Evolutionary conservation across 2,888 invertebrate species (phyloP).

Genomic region (Malthinus flaveolus): DNA sequence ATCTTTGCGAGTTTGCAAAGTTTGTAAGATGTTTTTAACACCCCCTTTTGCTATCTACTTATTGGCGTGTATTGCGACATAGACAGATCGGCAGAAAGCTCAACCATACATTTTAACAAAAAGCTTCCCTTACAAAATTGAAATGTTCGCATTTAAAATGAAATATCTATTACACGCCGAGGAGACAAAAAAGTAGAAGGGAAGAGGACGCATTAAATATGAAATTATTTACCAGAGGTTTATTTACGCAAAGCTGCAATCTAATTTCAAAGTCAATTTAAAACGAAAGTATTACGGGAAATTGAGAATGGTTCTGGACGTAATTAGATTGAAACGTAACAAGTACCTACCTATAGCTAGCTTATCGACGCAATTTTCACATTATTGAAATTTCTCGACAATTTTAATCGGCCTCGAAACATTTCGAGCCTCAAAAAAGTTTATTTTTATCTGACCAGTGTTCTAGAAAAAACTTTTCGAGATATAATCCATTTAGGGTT

Average conservation of each 20-base stretch:
- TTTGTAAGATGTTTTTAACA: constrained; percentile 26
- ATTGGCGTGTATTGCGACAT: constrained; percentile 23
- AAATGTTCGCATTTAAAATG: constrained; percentile 18
- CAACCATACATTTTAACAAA: constrained; percentile 15
- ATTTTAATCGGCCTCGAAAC: background rate
- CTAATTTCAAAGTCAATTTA: constrained; percentile 22
- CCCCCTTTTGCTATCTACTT: constrained; percentile 24
- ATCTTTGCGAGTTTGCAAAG: constrained; percentile 21
- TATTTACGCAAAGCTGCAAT: constrained; percentile 9
- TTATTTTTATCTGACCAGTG: constrained; percentile 9
- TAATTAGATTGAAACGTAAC: constrained; percentile 16
- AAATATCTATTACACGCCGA: constrained; percentile 2
- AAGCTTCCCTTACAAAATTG: constrained; percentile 21
- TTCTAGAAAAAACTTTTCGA: constrained; percentile 1
- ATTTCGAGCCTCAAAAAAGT: constrained; percentile 8
- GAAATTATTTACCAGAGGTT: constrained; percentile 1
- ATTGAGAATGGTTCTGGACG: constrained; percentile 17
- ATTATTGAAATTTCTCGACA: no score
- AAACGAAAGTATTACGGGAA: constrained; percentile 14
- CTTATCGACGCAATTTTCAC: constrained; percentile 1
- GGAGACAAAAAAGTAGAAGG: background rate
- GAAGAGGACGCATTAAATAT: constrained; percentile 5
- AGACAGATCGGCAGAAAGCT: constrained; percentile 22
- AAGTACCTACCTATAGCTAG: no score
- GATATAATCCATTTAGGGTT: constrained; percentile 19